Evolutionary conservation across 2,888 invertebrate species (phyloP).

Genomic region (Cerceris rybyensis): DNA sequence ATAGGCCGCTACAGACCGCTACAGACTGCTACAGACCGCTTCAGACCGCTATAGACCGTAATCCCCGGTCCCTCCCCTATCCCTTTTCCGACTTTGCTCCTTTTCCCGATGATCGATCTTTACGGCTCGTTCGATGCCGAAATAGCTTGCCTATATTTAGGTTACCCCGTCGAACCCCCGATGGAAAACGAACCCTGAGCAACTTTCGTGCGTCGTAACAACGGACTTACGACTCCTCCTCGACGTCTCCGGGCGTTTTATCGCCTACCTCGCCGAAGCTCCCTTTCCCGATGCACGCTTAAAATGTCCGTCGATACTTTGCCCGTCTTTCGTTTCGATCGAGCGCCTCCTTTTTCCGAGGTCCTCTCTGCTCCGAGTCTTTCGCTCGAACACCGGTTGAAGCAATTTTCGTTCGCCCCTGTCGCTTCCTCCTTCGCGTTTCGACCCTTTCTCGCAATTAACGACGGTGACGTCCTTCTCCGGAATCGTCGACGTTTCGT

Average conservation of each 20-base stretch:
- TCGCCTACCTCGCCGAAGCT: conserved; percentile 3
- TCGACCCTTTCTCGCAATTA: no score
- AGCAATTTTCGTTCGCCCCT: no score
- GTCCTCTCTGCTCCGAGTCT: no score
- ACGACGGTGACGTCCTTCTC: no score
- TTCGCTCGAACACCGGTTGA: background rate
- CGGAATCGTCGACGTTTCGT: no score
- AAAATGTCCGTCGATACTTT: conserved; percentile 19
- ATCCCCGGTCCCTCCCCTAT: background rate
- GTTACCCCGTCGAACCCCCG: conserved; percentile 23
- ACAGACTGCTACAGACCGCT: no score
- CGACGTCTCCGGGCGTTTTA: conserved; percentile 34
- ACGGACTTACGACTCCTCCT: conserved; percentile 54
- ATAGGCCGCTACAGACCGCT: no score
- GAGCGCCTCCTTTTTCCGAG: background rate
- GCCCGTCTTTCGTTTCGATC: background rate
- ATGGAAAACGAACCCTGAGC: conserved; percentile 16
- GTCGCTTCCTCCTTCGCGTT: no score
- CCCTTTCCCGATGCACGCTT: background rate
- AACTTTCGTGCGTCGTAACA: conserved; percentile 35
- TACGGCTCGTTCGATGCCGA: conserved; percentile 38
- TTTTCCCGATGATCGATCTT: conserved; percentile 28
- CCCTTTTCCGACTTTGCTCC: conserved; percentile 30
- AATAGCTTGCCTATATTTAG: conserved; percentile 63
- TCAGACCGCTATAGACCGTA: no score